These are phyloP conservation scores for Platanista minor DNA, from an alignment of 2,113 vertebrate genomes.

Conservation along the genomic window DNA sequence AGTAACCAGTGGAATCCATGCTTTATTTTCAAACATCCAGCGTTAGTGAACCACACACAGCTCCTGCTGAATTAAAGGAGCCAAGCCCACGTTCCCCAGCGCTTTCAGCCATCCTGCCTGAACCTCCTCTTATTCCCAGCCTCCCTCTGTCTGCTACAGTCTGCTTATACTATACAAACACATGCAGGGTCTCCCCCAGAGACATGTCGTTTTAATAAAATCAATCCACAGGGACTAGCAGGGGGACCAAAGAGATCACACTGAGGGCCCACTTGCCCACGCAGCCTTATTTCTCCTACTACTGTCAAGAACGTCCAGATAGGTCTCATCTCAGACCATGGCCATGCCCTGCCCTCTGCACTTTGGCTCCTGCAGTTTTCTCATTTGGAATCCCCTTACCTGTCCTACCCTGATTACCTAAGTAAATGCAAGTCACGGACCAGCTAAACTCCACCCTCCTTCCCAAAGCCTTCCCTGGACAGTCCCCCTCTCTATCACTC, in stretches of 20 bases:
- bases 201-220: not conserved
- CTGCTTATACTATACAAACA: not conserved
- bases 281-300: not conserved
- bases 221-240: not conserved
- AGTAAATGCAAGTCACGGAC: not conserved
- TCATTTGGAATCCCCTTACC: not conserved
- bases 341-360: not conserved
- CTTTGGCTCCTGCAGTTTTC: rapidly evolving
- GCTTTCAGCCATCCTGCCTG: not conserved
- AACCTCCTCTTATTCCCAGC: not conserved
- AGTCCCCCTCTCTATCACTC: not conserved
- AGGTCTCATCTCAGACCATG: not conserved
- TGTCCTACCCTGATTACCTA: not conserved
- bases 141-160: not conserved
- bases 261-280: not conserved
- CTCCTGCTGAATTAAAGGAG: not conserved
- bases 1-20: not conserved
- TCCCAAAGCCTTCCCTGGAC: not conserved
- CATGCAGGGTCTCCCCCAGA: not conserved
- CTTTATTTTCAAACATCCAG: not conserved
- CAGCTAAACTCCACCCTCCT: not conserved
- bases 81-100: not conserved
- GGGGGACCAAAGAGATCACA: not conserved
- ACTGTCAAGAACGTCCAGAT: not conserved
- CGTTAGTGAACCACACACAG: not conserved